Evolutionary conservation across 2,888 invertebrate species (phyloP).

Genomic region (Cancer borealis): DNA sequence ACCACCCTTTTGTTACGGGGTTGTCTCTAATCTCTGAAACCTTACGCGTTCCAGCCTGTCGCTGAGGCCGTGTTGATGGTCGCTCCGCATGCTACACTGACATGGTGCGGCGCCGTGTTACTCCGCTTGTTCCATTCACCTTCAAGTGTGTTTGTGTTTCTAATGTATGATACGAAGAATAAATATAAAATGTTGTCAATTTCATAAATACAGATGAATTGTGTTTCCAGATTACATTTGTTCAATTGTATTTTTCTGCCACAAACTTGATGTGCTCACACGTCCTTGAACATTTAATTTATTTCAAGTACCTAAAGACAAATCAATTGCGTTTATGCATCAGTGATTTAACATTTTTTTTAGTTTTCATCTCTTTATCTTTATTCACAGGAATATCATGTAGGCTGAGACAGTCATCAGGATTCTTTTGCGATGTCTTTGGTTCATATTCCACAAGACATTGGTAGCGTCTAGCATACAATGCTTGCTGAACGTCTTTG

Average conservation of each 20-base stretch:
- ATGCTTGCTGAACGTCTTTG: not conserved
- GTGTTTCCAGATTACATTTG: not conserved
- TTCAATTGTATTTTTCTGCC: not conserved
- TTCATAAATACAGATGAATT: not conserved
- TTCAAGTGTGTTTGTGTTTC: not conserved
- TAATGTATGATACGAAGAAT: not conserved
- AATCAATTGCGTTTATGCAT: not conserved
- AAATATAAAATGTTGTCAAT: not conserved
- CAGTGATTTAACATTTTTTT: not conserved
- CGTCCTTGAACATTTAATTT: not conserved
- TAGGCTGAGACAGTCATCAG: not conserved
- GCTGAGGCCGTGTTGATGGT: constrained; percentile 16
- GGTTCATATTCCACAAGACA: not conserved
- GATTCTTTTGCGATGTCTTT: not conserved
- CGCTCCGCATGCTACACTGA: constrained; percentile 9
- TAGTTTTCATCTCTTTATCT: not conserved
- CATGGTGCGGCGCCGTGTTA: not conserved
- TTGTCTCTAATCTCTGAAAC: constrained; percentile 22
- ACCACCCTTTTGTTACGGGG: constrained; percentile 45
- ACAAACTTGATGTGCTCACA: not conserved
- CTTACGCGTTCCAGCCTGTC: constrained; percentile 35
- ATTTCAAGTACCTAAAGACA: not conserved
- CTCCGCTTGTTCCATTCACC: not conserved
- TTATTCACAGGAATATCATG: not conserved
- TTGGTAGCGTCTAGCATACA: not conserved